Evolutionary conservation across 1,140 invertebrate species (phyloP).

Genomic region (Lineus longissimus): DNA sequence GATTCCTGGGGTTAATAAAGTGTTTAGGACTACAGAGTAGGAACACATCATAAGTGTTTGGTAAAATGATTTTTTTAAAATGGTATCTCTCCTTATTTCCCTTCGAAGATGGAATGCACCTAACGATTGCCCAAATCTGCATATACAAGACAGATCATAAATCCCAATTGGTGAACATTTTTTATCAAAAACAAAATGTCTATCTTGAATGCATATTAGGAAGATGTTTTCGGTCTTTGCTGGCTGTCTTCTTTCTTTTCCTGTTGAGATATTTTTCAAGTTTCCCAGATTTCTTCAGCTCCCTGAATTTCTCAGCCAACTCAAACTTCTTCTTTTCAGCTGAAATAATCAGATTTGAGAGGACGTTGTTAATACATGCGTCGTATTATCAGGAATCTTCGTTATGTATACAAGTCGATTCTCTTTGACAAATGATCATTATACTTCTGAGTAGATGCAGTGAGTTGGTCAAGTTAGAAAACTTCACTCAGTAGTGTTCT

Average conservation of each 20-base stretch:
- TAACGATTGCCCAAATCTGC: no score
- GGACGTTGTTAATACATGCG: not conserved
- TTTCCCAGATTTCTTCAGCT: slow-evolving; percentile 67
- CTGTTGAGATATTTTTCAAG: slow-evolving; percentile 72
- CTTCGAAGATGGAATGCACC: no score
- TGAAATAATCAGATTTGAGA: slow-evolving; percentile 56
- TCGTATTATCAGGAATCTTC: not conserved
- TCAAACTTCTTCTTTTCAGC: slow-evolving; percentile 66
- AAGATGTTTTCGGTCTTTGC: slow-evolving; percentile 45
- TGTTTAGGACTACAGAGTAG: no score
- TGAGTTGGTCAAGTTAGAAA: no score
- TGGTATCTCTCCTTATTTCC: no score
- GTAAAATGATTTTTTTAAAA: no score
- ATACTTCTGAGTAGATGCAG: no score
- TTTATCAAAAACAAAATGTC: no score
- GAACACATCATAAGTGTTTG: no score
- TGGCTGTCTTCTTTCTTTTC: slow-evolving; percentile 63
- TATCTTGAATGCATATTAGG: not conserved
- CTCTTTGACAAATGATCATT: not conserved
- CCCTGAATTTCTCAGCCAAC: slow-evolving; percentile 69
- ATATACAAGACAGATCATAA: not conserved
- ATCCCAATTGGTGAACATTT: not conserved
- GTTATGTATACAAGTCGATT: not conserved
- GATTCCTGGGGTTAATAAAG: no score
- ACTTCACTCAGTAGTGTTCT: no score